Conservation (phyloP, 2,888 invertebrate genomes). For the Scaptodrosophila latifasciaeformis region DNA sequence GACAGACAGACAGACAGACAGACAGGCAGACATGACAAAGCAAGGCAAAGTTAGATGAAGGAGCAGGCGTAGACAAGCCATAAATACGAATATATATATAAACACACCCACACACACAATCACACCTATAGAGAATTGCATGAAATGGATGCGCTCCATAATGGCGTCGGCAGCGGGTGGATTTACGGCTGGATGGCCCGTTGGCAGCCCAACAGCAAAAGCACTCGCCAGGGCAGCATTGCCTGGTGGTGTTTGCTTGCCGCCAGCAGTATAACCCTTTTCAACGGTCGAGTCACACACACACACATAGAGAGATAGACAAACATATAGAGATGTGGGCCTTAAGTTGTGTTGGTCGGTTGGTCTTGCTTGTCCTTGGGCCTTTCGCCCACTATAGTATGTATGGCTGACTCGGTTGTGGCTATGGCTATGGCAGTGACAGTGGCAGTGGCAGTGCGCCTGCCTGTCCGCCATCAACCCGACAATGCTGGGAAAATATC, state of each 20-base stretch:
- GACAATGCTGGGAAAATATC: slow-evolving; percentile 6
- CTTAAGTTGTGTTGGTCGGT: slow-evolving; percentile 36
- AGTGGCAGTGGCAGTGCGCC: slow-evolving; percentile 55
- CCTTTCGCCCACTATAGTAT: background rate
- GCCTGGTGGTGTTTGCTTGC: slow-evolving; percentile 71
- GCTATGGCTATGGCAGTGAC: no score
- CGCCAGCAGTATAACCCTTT: slow-evolving; percentile 72
- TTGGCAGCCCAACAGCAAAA: slow-evolving; percentile 35
- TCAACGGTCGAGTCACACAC: slow-evolving; percentile 1
- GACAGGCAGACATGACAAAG: no score
- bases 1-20: no score
- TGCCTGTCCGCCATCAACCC: slow-evolving; percentile 58
- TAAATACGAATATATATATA: no score
- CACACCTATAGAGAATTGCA: background rate
- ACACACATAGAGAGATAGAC: slow-evolving; percentile 9
- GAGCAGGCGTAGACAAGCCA: no score
- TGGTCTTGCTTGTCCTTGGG: slow-evolving; percentile 38
- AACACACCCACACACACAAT: slow-evolving; percentile 4
- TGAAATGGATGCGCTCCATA: slow-evolving; percentile 39
- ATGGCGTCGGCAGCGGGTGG: slow-evolving; percentile 57
- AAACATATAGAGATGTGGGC: slow-evolving; percentile 12
- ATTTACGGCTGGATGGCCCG: slow-evolving; percentile 52
- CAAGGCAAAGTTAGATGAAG: no score
- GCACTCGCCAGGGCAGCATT: slow-evolving; percentile 31
- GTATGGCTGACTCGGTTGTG: no score